Evolutionary conservation across 2,797 vertebrate species (phyloP).

Genomic region (Lagodon rhomboides): DNA sequence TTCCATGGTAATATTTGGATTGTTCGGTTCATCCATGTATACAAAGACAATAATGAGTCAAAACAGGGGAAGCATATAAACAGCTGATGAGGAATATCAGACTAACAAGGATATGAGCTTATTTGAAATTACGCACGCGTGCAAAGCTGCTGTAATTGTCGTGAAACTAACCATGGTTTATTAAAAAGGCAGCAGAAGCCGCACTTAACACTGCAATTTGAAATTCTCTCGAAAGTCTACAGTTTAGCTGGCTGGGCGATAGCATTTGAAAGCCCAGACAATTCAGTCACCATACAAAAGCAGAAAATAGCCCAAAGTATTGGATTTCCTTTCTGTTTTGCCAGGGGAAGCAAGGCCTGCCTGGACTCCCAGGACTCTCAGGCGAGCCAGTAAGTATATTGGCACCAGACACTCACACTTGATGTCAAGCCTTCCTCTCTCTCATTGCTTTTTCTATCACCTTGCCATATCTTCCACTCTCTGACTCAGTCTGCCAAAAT

Average conservation of each 20-base stretch:
- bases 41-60: constrained; percentile 40
- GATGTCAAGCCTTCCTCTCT: constrained; percentile 65
- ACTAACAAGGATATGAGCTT: not conserved
- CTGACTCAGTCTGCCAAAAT: constrained; percentile 56
- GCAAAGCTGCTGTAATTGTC: constrained; percentile 9
- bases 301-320: constrained; percentile 53
- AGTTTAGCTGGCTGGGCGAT: constrained; percentile 21
- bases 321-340: constrained; percentile 65
- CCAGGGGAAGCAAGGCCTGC: constrained; percentile 90
- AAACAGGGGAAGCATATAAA: constrained; percentile 16
- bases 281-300: constrained; percentile 52
- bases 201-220: constrained; percentile 19
- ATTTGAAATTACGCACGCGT: constrained; percentile 10
- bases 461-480: constrained; percentile 55
- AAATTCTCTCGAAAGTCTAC: constrained; percentile 33
- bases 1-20: constrained; percentile 58
- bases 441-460: constrained; percentile 66
- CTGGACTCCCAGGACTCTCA: constrained; percentile 89
- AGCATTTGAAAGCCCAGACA: constrained; percentile 37
- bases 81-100: constrained; percentile 16
- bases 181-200: constrained; percentile 32
- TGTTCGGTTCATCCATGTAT: constrained; percentile 17
- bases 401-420: constrained; percentile 50
- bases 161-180: constrained; percentile 25
- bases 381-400: constrained; percentile 90